Conservation (phyloP, 2,888 invertebrate genomes). For the Polylopha cassiicola region DNA sequence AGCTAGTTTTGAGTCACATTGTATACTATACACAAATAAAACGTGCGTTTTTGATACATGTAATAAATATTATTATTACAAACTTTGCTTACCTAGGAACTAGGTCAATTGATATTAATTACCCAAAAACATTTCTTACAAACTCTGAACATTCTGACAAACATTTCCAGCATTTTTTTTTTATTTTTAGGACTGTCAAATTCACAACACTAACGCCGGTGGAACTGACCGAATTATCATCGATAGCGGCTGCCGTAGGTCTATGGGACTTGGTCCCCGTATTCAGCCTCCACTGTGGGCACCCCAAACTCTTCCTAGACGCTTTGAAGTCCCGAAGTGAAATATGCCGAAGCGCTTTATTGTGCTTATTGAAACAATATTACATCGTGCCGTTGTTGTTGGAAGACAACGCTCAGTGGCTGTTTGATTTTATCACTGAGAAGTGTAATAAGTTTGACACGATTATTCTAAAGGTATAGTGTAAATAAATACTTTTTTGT, state of each 20-base stretch:
- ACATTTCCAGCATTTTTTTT: slow-evolving; percentile 11
- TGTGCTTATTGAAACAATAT: slow-evolving; percentile 45
- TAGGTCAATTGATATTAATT: too few species aligned
- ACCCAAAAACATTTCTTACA: not conserved
- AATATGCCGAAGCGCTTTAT: slow-evolving; percentile 58
- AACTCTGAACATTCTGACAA: too few species aligned
- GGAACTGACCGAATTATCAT: slow-evolving; percentile 53
- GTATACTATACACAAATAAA: too few species aligned
- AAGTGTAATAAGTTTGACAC: slow-evolving; percentile 72
- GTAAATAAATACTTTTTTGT: not conserved
- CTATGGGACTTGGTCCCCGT: slow-evolving; percentile 68
- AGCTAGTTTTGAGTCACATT: too few species aligned
- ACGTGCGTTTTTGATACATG: too few species aligned
- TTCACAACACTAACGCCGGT: slow-evolving; percentile 44
- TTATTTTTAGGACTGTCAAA: slow-evolving; percentile 49
- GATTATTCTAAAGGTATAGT: slow-evolving; percentile 72
- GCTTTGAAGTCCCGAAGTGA: slow-evolving; percentile 46
- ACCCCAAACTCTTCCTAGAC: slow-evolving; percentile 48
- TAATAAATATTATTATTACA: too few species aligned
- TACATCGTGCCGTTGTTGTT: slow-evolving; percentile 56
- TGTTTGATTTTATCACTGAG: slow-evolving; percentile 70
- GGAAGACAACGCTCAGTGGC: slow-evolving; percentile 67
- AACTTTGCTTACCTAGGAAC: too few species aligned
- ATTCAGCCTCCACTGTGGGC: slow-evolving; percentile 58
- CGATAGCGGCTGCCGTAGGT: slow-evolving; percentile 56